Evolutionary conservation across 2,888 invertebrate genomes (phyloP).

Genomic region (Lithosia quadra): DNA sequence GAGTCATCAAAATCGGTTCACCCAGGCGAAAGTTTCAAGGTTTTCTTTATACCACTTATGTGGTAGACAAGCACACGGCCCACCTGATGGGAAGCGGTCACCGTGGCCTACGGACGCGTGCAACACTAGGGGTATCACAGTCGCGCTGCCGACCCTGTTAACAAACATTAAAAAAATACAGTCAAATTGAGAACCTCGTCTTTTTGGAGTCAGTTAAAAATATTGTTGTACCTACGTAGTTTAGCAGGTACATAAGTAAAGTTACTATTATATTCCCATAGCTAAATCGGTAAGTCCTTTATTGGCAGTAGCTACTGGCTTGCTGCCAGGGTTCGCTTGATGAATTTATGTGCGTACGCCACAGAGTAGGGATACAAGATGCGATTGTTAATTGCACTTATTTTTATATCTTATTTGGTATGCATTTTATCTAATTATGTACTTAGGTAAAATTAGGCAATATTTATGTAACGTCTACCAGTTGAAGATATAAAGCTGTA

Average conservation of each 20-base stretch:
- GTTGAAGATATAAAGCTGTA: too few species aligned
- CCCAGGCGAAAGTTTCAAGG: too few species aligned
- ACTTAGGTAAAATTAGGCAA: background rate
- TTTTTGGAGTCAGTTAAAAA: background rate
- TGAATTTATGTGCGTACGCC: conserved; percentile 74
- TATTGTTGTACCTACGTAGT: background rate
- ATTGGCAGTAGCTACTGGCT: conserved; percentile 67
- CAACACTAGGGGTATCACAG: too few species aligned
- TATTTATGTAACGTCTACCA: too few species aligned
- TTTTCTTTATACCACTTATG: too few species aligned
- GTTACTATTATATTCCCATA: conserved; percentile 35
- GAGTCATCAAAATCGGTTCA: too few species aligned
- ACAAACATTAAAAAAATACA: too few species aligned
- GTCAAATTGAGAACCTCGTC: too few species aligned
- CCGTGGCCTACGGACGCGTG: too few species aligned
- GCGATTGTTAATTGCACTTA: conserved; percentile 21
- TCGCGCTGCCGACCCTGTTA: too few species aligned
- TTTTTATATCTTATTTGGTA: background rate
- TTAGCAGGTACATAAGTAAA: conserved; percentile 8
- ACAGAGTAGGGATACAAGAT: conserved; percentile 13
- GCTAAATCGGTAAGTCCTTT: conserved; percentile 43
- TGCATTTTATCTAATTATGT: background rate
- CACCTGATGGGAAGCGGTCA: too few species aligned
- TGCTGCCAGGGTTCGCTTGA: conserved; percentile 67
- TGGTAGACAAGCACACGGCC: too few species aligned